phyloP scores from a whole-genome alignment of 2,113 vertebrate genomes.

The Carassius auratus region DNA sequence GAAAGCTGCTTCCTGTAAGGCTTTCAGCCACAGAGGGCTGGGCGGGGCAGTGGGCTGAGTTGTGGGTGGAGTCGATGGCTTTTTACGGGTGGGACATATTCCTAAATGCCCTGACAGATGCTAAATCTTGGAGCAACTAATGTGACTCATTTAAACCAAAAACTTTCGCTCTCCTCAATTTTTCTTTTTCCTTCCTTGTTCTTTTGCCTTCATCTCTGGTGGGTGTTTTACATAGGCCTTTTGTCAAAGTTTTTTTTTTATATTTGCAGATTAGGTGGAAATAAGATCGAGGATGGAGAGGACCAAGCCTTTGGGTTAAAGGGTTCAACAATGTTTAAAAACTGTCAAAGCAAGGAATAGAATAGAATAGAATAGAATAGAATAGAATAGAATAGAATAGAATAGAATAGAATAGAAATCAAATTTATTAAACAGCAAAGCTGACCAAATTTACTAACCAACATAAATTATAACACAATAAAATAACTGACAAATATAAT shows the following conservation, averaged over 20 bases:
- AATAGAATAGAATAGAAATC: not conserved
- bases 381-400: not conserved
- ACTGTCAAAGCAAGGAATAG: not conserved
- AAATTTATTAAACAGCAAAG: not conserved
- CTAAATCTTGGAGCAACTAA: conserved; percentile 9
- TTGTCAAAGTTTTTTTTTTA: not conserved
- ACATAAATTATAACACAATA: not conserved
- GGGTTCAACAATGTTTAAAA: not conserved
- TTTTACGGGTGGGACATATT: conserved; percentile 18
- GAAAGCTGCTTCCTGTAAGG: conserved; percentile 47
- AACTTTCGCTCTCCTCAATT: not conserved
- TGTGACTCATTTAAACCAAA: not conserved
- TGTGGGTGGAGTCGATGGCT: not conserved
- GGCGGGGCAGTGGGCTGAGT: conserved; percentile 2
- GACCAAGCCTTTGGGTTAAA: not conserved
- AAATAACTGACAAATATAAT: not conserved
- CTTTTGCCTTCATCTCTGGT: not conserved
- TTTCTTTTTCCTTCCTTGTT: not conserved
- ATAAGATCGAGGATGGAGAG: not conserved
- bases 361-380: not conserved
- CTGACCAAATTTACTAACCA: not conserved
- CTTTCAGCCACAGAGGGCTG: conserved; percentile 36
- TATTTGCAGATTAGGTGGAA: not conserved
- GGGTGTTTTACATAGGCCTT: not conserved
- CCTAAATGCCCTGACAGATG: conserved; percentile 18